Evolutionary conservation across 2,888 invertebrate genomes (phyloP), one percentile per base, ranked within the genome.

Genomic region (Plebejus argus): DNA sequence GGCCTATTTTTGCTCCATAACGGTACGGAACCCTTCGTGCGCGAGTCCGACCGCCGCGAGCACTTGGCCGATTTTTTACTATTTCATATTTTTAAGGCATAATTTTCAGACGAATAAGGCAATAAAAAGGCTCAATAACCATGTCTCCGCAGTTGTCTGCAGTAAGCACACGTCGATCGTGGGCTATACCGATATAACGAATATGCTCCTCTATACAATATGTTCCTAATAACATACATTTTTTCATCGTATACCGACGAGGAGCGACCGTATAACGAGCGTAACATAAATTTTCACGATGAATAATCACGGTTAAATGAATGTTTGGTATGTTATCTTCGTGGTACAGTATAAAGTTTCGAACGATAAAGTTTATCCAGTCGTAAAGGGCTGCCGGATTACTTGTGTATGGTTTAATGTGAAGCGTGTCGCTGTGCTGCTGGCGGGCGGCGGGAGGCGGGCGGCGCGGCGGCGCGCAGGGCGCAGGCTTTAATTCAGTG

Each of bases 321-420:
- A 58, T 8, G 58, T 58, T 58, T 33, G 28, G 66, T 66, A 28
- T 28, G 28, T 28, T 33, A 28, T 61, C 23, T 66, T 15, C 28
- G 66, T 66, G 66, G 66, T 33, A 39, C 15, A 71, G 71, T 71
- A 70, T 35, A 70, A 70, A 70, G 70, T 35, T 72, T 53, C 15
- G 49, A 74, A 53, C 49, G 74, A 74, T 74, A 74, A 74, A 74
- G 74, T 49, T 74, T 74, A 74, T 49, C 53, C 74, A 74, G 49
- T 74, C 74, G 74, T 74, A 74, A 74, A 74, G 74, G 74, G 49
- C 53, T 74, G 49, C 79, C n/a, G 78, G 79, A 81, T 81, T 79
- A 78, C 70, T 70, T 72, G 76, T 79, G 84, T 87, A 87, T 83
- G 82, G 83, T 85, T 86, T 88, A 88, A 88, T 90, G 86, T 87